Base-by-base conservation (phyloP, 2,113 vertebrate species). In the Prinia subflava region DNA sequence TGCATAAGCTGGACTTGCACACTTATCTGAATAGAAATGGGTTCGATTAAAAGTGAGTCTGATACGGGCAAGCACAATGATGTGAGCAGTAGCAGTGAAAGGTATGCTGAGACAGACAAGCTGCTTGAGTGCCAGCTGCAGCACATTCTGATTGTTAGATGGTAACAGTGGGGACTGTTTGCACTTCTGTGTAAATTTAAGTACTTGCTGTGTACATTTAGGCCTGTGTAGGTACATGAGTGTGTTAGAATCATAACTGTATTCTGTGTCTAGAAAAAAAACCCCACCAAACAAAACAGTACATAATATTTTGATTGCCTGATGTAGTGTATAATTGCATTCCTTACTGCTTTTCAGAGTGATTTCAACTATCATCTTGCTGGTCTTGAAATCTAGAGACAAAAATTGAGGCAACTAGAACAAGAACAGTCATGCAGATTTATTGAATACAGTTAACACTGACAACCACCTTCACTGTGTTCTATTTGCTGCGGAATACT, bases 201-300 rank as follows among this genome's bases (percentile, higher is more conserved):
- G 31, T 5, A 52, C 22, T 27, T 50, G 30, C 46, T 52, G 37
- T 23, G 39, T 37, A 27, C 6, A 6, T 67, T 52, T 69, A 77
- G 65, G 27, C 4, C 27, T 33, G 1, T 18, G 11, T 57, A 21
- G 18, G 4, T 76, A 11, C 24, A 1, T 49, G 14, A 35, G 2
- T 69, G 23, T 77, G 12, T 42, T 67, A 25, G 41, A 60, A 60
- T 81, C 8, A 2, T 44, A 64, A 31, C 25, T 63, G 10, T 52
- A 8, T 84, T 77, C 77, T 17, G 3, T 56, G 20, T 60, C 67
- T 81, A 10, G 30, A 18, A 68, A 75, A 44, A 21, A 49, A 1
- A 0, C 2, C 2, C 15, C 44, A 42, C 35, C 47, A 53, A 64
- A 62, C 25, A 46, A 52, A 30, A 3, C 7, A 11, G 19, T n/a